Base-by-base conservation (phyloP, 2,797 vertebrate species). In the Remorina albescens region DNA sequence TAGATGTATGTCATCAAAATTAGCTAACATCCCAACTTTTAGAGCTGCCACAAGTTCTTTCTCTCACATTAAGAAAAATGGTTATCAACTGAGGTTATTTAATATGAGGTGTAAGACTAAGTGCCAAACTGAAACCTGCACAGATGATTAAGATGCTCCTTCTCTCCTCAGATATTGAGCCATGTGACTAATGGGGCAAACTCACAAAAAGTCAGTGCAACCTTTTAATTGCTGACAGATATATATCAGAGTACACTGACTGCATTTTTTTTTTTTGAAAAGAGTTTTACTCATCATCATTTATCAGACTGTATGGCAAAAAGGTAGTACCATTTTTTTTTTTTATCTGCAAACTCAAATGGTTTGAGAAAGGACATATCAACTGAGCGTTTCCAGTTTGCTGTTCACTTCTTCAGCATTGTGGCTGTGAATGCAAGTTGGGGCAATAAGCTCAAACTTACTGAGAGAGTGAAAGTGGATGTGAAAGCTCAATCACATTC, bases 401-500 rank as follows among this genome's bases (percentile, higher is more conserved):
- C 64, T 69, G 59, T 56, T 86, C 64, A 46, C 51, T 69, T 62
- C 71, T 50, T 59, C 58, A 44, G 84, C 34, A 23, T 61, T 63
- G 82, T 64, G 71, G 58, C 79, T 78, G 71, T 80, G 78, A 88
- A 91, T 68, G 78, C 84, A 67, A 28, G 44, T 60, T 49, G 61
- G 86, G 79, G 74, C 81, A 84, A 76, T 67, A 78, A 79, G 84
- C 56, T 67, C 79, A 78, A 86, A 79, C 88, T 82, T 81, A 77
- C 81, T 60, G 76, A 74, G 86, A 86, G 90, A 93, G 78, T 50
- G 79, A 90, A 92, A 94, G 86, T 87, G 86, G 90, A 94, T 91
- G 91, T 90, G 91, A 93, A 93, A 92, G 91, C 92, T 93, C 93
- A 91, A 92, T 94, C 92, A 91, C 85, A 83, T 91, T 92, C 79